A percentile compares a stretch with the other conserved stretches of the same genome.
Conservation (phyloP, 2,113 vertebrate genomes). For the Oreochromis spilurus region DNA sequence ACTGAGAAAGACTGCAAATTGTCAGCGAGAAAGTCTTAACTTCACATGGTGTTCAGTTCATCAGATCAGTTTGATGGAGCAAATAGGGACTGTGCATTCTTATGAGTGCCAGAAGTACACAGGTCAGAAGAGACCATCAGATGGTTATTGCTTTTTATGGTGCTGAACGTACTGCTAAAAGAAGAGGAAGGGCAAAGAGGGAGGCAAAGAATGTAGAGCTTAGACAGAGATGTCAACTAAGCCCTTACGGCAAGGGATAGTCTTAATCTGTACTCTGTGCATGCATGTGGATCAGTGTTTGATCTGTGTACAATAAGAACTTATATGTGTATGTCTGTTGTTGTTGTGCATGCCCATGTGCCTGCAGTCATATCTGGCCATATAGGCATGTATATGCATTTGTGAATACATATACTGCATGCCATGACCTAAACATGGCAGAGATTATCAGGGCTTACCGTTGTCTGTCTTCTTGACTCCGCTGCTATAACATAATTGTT, state of each 20-base stretch:
- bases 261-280: conserved; percentile 56
- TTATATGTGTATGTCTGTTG: neutral
- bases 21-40: neutral
- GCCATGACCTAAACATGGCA: neutral
- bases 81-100: neutral
- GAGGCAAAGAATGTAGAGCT: conserved; percentile 46
- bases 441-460: neutral
- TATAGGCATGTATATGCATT: neutral
- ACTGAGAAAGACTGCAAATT: neutral
- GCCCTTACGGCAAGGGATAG: conserved; percentile 32
- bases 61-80: neutral
- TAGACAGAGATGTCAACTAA: conserved; percentile 54
- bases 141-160: conserved; percentile 58
- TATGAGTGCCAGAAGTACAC: neutral
- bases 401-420: neutral
- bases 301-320: conserved; percentile 29
- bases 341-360: neutral
- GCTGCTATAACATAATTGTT: neutral
- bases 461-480: neutral
- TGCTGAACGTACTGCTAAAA: conserved; percentile 13
- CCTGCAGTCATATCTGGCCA: neutral
- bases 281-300: conserved; percentile 52
- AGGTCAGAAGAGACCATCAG: neutral
- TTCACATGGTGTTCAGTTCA: neutral
- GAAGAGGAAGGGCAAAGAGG: conserved; percentile 33